phyloP scores from a whole-genome alignment of 2,888 invertebrate species.

The Pilophorus perplexus region DNA sequence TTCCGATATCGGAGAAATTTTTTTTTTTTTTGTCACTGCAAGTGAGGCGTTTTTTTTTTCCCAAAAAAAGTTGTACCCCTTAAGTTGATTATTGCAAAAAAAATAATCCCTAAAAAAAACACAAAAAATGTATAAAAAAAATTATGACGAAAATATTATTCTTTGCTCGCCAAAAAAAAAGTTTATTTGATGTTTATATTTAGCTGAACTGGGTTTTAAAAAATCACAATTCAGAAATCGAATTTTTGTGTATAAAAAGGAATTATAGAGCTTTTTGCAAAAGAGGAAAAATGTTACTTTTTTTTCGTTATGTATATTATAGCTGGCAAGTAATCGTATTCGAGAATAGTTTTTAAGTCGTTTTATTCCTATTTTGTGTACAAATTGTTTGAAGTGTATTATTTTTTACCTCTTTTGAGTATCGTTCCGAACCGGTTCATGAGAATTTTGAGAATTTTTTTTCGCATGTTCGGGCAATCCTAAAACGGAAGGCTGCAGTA shows the following conservation, averaged over 20 bases:
- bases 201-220: slow-evolving; percentile 15
- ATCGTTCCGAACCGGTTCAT: neutral
- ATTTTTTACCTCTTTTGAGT: neutral
- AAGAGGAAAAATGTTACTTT: neutral
- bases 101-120: slow-evolving; percentile 20
- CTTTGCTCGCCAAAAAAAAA: slow-evolving; percentile 2
- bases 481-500: slow-evolving; percentile 7
- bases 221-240: slow-evolving; percentile 1
- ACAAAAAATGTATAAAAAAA: neutral
- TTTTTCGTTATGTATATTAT: neutral
- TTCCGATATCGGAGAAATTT: slow-evolving; percentile 1
- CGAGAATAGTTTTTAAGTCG: slow-evolving; percentile 25
- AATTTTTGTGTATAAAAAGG: neutral
- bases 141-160: neutral
- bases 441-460: neutral
- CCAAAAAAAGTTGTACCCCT: slow-evolving; percentile 20
- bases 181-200: neutral
- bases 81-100: neutral
- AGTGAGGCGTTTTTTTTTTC: no score
- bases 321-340: slow-evolving; percentile 3
- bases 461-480: neutral
- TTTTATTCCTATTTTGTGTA: slow-evolving; percentile 11
- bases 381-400: neutral
- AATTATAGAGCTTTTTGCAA: neutral
- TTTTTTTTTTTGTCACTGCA: no score